Percentiles rank a stretch among this genome's conserved stretches.
phyloP scores from a whole-genome alignment of 2,797 vertebrate genomes.

The Ceyx erithaca region DNA sequence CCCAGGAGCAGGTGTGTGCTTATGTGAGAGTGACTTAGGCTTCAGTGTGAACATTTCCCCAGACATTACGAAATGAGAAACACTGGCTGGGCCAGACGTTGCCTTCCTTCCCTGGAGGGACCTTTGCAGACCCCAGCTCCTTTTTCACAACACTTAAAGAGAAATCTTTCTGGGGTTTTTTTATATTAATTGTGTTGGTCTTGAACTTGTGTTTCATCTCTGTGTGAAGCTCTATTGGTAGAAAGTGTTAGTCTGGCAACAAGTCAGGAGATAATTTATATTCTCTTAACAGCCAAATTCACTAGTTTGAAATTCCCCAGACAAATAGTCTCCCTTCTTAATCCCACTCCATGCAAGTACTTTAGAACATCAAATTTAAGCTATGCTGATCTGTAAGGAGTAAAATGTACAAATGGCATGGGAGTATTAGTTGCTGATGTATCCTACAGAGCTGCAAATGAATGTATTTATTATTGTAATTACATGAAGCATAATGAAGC shows the following conservation, averaged over 20 bases:
- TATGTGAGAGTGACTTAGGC: not conserved
- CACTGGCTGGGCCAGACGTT: not conserved
- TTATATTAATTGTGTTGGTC: not conserved
- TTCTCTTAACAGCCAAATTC: not conserved
- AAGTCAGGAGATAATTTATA: slow-evolving; percentile 30
- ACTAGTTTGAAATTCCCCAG: slow-evolving; percentile 36
- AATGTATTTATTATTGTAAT: slow-evolving; percentile 3
- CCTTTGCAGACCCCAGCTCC: not conserved
- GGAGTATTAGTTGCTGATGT: slow-evolving; percentile 12
- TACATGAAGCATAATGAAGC: not conserved
- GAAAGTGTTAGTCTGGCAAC: not conserved
- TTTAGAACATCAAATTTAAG: not conserved
- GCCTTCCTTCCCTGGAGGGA: slow-evolving; percentile 26
- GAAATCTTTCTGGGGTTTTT: not conserved
- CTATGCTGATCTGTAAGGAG: not conserved
- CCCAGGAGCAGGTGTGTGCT: slow-evolving; percentile 6
- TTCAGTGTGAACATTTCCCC: not conserved
- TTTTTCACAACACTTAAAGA: not conserved
- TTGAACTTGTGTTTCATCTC: not conserved
- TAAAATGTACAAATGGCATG: slow-evolving; percentile 24
- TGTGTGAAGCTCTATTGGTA: not conserved
- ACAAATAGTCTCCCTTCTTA: slow-evolving; percentile 26
- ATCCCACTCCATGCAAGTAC: slow-evolving; percentile 13
- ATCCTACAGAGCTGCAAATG: not conserved
- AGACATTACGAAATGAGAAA: slow-evolving; percentile 46